Evolutionary conservation across 2,797 vertebrate species (phyloP).

Genomic region (Pangasius mekongensis): DNA sequence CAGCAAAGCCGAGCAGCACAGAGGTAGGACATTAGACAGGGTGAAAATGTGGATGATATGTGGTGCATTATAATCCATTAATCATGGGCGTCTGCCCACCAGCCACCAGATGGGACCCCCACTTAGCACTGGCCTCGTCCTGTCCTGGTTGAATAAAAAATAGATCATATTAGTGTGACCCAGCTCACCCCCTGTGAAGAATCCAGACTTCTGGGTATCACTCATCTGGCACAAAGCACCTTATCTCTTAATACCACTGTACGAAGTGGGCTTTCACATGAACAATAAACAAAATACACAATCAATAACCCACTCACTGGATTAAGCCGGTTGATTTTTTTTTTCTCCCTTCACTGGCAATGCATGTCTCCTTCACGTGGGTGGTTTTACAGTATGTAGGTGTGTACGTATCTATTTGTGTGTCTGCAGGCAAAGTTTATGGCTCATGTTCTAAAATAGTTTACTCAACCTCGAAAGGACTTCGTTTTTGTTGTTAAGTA

Average conservation of each 20-base stretch:
- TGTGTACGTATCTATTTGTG: conserved; percentile 33
- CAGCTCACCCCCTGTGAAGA: conserved; percentile 28
- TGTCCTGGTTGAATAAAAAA: conserved; percentile 51
- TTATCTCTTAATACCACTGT: conserved; percentile 49
- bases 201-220: conserved; percentile 43
- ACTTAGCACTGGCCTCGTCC: conserved; percentile 45
- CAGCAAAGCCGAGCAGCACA: conserved; percentile 23
- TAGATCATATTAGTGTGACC: conserved; percentile 36
- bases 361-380: not conserved
- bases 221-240: conserved; percentile 49
- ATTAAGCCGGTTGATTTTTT: conserved; percentile 43
- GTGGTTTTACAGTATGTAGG: conserved; percentile 8
- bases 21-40: conserved; percentile 14
- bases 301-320: conserved; percentile 55
- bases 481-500: conserved; percentile 45
- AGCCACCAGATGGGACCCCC: conserved; percentile 58
- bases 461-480: conserved; percentile 51
- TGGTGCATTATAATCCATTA: conserved; percentile 53
- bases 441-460: conserved; percentile 48
- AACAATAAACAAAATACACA: conserved; percentile 49
- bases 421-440: conserved; percentile 30
- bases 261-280: conserved; percentile 27
- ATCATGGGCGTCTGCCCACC: conserved; percentile 49
- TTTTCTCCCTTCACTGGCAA: not conserved
- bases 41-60: conserved; percentile 37